Evolutionary conservation across 2,797 vertebrate genomes (phyloP).

Genomic region (Lophius americanus): DNA sequence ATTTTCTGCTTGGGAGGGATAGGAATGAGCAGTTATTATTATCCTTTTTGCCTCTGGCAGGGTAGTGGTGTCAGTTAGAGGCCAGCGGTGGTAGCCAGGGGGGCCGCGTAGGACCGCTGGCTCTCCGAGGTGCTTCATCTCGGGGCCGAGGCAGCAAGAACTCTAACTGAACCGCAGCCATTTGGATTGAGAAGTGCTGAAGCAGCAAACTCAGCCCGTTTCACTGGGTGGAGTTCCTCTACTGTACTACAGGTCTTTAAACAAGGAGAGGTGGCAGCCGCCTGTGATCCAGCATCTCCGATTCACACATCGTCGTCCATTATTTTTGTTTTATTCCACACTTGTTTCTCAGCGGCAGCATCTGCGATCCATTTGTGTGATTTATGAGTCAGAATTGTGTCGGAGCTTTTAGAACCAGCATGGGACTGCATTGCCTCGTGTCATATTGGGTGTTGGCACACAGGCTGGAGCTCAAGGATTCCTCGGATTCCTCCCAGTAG

Average conservation of each 20-base stretch:
- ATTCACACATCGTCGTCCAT: slow-evolving; percentile 57
- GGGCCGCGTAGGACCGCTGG: slow-evolving; percentile 58
- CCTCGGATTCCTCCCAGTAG: slow-evolving; percentile 62
- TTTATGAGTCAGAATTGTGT: slow-evolving; percentile 62
- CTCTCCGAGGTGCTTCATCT: slow-evolving; percentile 72
- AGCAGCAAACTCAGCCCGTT: slow-evolving; percentile 58
- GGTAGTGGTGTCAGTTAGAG: slow-evolving; percentile 60
- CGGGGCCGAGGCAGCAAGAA: slow-evolving; percentile 67
- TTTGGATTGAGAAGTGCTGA: slow-evolving; percentile 74
- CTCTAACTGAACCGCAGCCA: slow-evolving; percentile 73
- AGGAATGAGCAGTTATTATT: slow-evolving; percentile 69
- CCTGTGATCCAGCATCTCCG: slow-evolving; percentile 40
- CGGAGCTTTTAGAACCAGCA: slow-evolving; percentile 53
- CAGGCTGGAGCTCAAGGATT: slow-evolving; percentile 55
- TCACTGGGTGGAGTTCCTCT: slow-evolving; percentile 62
- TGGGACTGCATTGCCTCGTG: slow-evolving; percentile 56
- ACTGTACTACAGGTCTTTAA: slow-evolving; percentile 52
- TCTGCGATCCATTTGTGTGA: slow-evolving; percentile 66
- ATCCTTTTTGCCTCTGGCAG: slow-evolving; percentile 72
- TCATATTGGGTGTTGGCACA: slow-evolving; percentile 53
- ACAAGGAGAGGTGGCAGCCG: slow-evolving; percentile 28
- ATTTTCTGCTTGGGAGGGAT: slow-evolving; percentile 7
- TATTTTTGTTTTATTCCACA: slow-evolving; percentile 48
- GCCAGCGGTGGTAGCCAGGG: slow-evolving; percentile 55
- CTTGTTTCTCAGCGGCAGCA: slow-evolving; percentile 54